These are phyloP conservation scores for Chrysaora quinquecirrha DNA, from an alignment of 30 jellyfish, hydroid and myxozoan species.

Conservation along the genomic window DNA sequence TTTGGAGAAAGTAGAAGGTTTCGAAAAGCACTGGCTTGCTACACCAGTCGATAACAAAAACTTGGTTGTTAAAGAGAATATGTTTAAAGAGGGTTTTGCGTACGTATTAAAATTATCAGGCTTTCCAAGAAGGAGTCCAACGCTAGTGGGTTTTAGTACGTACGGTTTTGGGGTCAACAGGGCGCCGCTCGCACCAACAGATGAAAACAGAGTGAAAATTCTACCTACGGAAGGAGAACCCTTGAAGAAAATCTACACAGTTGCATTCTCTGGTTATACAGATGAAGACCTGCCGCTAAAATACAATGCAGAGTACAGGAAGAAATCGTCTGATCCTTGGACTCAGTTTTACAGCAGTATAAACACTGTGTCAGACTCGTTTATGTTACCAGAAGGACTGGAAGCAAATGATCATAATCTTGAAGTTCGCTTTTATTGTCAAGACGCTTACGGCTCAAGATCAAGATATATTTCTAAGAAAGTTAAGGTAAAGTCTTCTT, in stretches of 20 bases:
- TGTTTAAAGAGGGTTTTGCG: neutral
- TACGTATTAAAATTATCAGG: constrained; percentile 38
- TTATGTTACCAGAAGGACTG: constrained; percentile 59
- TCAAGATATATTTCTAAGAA: constrained; percentile 6
- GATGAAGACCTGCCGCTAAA: constrained; percentile 63
- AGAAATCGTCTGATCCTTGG: constrained; percentile 9
- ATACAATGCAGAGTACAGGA: constrained; percentile 37
- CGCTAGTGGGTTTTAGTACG: constrained; percentile 39
- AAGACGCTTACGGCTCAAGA: constrained; percentile 42
- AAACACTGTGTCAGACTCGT: constrained; percentile 7
- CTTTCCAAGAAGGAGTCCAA: neutral
- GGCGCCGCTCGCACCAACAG: constrained; percentile 29
- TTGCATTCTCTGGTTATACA: constrained; percentile 13
- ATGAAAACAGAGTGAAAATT: neutral
- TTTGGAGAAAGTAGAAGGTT: neutral
- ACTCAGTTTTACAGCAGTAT: constrained; percentile 30
- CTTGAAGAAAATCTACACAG: constrained; percentile 18
- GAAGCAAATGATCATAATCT: neutral
- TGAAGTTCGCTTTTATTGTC: constrained; percentile 19
- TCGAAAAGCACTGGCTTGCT: neutral
- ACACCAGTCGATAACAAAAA: constrained; percentile 39
- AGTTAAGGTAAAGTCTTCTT: constrained; percentile 13
- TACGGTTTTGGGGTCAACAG: constrained; percentile 24
- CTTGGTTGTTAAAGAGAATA: constrained; percentile 29
- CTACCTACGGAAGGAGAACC: constrained; percentile 41